A percentile compares a stretch with the other conserved stretches of the same genome.
Evolutionary conservation across 2,888 invertebrate genomes (phyloP).

Genomic region (Monochamus alternatus): DNA sequence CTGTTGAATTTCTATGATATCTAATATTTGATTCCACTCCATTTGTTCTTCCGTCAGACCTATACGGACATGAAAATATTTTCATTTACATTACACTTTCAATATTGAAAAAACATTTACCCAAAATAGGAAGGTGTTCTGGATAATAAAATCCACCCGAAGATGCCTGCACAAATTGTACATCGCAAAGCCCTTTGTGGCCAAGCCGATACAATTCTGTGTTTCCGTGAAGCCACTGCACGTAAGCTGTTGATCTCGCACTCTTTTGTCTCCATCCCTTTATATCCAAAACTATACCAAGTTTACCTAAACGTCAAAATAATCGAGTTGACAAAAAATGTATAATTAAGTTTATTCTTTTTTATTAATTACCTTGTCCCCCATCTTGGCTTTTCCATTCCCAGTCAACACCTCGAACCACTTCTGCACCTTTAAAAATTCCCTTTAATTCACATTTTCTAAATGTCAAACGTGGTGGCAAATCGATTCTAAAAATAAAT

Average conservation of each 20-base stretch:
- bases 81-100: background rate
- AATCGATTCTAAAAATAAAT: conserved; percentile 75
- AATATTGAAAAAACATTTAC: conserved; percentile 68
- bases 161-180: conserved; percentile 83
- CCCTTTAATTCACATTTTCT: conserved; percentile 81
- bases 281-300: conserved; percentile 87
- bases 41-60: conserved; percentile 66
- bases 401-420: conserved; percentile 89
- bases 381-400: conserved; percentile 94
- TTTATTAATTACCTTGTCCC: conserved; percentile 75
- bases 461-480: conserved; percentile 79
- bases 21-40: conserved; percentile 21
- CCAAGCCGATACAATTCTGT: conserved; percentile 89
- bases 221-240: conserved; percentile 85
- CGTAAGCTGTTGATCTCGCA: conserved; percentile 88
- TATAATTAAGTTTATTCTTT: background rate
- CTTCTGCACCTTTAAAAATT: conserved; percentile 87
- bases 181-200: conserved; percentile 91
- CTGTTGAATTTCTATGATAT: conserved; percentile 18
- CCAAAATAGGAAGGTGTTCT: conserved; percentile 87
- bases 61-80: conserved; percentile 46
- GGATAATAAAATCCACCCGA: conserved; percentile 84
- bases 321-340: background rate
- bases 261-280: conserved; percentile 92
- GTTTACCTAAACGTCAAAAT: conserved; percentile 74